These are phyloP conservation scores for Polydesmus complanatus DNA, from an alignment of 2,888 invertebrate genomes.

Conservation along the genomic window DNA sequence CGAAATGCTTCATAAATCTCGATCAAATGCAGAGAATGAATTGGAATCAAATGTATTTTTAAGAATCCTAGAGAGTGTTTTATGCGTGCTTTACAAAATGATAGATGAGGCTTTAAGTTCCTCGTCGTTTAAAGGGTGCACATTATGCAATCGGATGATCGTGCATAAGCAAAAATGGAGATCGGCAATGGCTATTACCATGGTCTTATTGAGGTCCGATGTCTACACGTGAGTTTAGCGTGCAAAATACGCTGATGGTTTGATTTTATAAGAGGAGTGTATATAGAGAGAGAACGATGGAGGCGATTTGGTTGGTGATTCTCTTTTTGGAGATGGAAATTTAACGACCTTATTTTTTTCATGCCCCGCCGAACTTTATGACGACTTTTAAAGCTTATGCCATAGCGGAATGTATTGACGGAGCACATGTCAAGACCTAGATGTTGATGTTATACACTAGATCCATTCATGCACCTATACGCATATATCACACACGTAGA, in stretches of 20 bases:
- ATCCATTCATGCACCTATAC: neutral
- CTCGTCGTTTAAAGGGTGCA: neutral
- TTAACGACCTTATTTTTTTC: constrained; percentile 5
- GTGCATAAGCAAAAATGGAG: neutral
- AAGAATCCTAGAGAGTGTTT: neutral
- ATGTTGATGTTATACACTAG: neutral
- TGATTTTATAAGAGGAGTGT: no score
- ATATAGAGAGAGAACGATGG: no score
- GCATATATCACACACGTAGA: neutral
- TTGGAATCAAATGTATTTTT: neutral
- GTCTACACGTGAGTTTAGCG: neutral
- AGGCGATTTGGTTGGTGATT: neutral
- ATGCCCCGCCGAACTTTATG: constrained; percentile 12
- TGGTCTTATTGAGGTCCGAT: no score
- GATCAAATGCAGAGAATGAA: neutral
- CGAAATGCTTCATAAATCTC: neutral
- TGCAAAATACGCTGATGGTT: no score
- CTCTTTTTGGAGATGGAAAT: neutral
- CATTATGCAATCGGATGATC: neutral
- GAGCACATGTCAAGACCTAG: neutral
- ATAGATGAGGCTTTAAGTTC: neutral
- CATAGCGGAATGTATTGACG: no score
- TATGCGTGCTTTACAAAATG: neutral
- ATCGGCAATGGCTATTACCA: no score
- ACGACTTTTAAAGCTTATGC: neutral